Percentiles rank a stretch among this genome's conserved stretches.
Conservation (phyloP, 1,140 invertebrate species). For the Thaumetopoea pityocampa region DNA sequence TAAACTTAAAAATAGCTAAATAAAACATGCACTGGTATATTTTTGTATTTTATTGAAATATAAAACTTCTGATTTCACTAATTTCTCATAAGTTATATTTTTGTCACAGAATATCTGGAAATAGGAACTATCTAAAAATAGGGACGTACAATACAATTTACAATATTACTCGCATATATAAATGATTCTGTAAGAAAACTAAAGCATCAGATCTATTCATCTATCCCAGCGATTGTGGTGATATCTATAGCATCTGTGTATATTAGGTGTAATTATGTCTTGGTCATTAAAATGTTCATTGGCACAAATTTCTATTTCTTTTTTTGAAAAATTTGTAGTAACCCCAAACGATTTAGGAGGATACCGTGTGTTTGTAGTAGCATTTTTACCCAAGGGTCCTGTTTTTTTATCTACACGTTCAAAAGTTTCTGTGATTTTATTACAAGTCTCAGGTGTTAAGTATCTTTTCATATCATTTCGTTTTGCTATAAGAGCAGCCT, state of each 20-base stretch:
- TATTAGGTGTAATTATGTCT: slow-evolving; percentile 1
- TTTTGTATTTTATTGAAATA: no score
- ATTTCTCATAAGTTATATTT: no score
- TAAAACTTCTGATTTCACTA: no score
- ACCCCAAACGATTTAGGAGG: slow-evolving; percentile 26
- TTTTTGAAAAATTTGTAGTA: slow-evolving; percentile 3
- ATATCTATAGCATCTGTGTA: slow-evolving; percentile 6
- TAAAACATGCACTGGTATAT: no score
- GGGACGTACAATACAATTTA: no score
- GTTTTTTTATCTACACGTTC: not conserved
- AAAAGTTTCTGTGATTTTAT: not conserved
- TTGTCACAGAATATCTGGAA: no score
- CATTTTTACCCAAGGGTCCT: slow-evolving; percentile 12
- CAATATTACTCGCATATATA: no score
- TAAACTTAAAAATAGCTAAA: slow-evolving; percentile 3
- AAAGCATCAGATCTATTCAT: no score
- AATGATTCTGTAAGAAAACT: no score
- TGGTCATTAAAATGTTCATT: not conserved
- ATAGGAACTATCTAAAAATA: no score
- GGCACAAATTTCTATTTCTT: not conserved
- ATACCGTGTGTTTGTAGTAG: slow-evolving; percentile 31
- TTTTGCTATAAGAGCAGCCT: not conserved
- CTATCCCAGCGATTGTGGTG: no score
- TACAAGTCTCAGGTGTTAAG: not conserved
- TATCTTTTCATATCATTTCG: not conserved